phyloP scores from a whole-genome alignment of 2,888 invertebrate species.

The Anoplius nigerrimus region DNA sequence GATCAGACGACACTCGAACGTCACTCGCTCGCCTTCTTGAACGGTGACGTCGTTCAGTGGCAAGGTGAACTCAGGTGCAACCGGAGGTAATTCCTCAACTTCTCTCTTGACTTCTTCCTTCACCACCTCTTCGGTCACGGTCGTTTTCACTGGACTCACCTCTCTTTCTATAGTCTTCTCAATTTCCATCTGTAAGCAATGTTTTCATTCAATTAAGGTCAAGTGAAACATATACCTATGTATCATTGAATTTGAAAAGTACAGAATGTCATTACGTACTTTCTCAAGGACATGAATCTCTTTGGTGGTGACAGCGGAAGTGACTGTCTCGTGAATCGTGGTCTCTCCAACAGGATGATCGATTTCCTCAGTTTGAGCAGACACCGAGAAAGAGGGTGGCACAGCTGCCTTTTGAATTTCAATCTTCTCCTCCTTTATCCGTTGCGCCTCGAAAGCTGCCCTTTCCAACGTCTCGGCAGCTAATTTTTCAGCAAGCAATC shows the following conservation, averaged over 20 bases:
- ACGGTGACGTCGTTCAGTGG: constrained; percentile 81
- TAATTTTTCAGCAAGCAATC: constrained; percentile 74
- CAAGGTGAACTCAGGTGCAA: constrained; percentile 78
- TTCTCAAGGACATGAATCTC: constrained; percentile 68
- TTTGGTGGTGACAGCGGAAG: constrained; percentile 63
- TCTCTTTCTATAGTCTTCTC: constrained; percentile 60
- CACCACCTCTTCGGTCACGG: constrained; percentile 54
- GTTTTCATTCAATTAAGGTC: background rate
- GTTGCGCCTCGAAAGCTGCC: constrained; percentile 65
- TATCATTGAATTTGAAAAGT: constrained; percentile 18
- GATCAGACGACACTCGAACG: constrained; percentile 79
- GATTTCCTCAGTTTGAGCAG: constrained; percentile 59
- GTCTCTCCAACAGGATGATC: constrained; percentile 40
- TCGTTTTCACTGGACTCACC: constrained; percentile 43
- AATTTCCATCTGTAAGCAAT: constrained; percentile 62
- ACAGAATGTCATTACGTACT: constrained; percentile 45
- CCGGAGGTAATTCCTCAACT: constrained; percentile 21
- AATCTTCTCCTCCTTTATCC: constrained; percentile 53
- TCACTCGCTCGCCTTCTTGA: constrained; percentile 82
- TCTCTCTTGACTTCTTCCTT: constrained; percentile 26
- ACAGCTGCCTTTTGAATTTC: constrained; percentile 34
- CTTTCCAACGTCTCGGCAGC: constrained; percentile 69
- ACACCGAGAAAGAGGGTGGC: constrained; percentile 47
- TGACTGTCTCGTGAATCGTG: constrained; percentile 61
- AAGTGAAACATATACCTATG: background rate